These are phyloP conservation scores for Apeira syringaria DNA, from an alignment of 2,888 invertebrate species.

Conservation along the genomic window DNA sequence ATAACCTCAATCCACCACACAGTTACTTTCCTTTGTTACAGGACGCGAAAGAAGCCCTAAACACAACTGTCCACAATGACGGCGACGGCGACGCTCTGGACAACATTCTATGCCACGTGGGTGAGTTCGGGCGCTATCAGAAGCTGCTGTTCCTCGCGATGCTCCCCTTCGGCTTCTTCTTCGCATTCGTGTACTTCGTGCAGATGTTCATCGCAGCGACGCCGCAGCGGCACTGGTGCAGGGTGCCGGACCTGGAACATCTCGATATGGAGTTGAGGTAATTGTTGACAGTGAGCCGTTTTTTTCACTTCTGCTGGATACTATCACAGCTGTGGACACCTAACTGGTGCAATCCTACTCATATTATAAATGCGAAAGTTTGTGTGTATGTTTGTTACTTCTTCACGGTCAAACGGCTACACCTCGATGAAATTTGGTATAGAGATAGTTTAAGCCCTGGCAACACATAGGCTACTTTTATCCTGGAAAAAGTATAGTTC, in stretches of 20 bases:
- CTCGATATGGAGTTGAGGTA: constrained; percentile 60
- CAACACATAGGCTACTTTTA: no score
- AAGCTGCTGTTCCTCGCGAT: constrained; percentile 60
- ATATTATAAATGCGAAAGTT: no score
- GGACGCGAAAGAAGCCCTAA: constrained; percentile 48
- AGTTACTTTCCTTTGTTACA: constrained; percentile 17
- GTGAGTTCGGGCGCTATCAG: constrained; percentile 70
- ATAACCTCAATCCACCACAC: not conserved
- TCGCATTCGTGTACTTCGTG: constrained; percentile 69
- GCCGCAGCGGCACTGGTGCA: constrained; percentile 67
- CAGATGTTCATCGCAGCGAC: constrained; percentile 73
- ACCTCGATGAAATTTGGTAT: no score
- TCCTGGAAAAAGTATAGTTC: no score
- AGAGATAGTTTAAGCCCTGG: no score
- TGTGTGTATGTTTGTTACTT: no score
- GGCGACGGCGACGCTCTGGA: constrained; percentile 56
- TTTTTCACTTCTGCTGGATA: no score
- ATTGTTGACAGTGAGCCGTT: no score
- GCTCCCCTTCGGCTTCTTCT: constrained; percentile 67
- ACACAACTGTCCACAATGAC: constrained; percentile 35
- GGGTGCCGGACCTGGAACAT: constrained; percentile 58
- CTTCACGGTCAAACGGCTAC: no score
- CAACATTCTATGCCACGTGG: constrained; percentile 58
- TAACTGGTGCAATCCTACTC: no score
- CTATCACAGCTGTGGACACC: no score